phyloP scores from a whole-genome alignment of 2,888 invertebrate genomes.

The Pseudoips prasinana region DNA sequence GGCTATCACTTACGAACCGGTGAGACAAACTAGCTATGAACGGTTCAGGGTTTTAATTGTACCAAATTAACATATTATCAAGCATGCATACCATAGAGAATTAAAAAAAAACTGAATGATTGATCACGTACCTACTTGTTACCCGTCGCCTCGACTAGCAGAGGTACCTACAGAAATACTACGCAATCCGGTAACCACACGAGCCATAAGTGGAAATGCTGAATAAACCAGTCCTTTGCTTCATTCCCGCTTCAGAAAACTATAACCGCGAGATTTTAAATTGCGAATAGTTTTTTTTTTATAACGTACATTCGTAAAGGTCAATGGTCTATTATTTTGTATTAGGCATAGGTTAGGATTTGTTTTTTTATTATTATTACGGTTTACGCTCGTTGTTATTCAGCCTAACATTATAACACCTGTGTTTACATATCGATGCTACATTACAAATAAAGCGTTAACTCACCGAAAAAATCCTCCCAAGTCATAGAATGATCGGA shows the following conservation, averaged over 20 bases:
- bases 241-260: constrained; percentile 49
- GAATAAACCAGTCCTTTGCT: constrained; percentile 53
- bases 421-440: no score
- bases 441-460: constrained; percentile 3
- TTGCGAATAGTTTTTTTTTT: constrained; percentile 11
- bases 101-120: constrained; percentile 41
- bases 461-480: constrained; percentile 88
- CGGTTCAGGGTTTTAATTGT: no score
- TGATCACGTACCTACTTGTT: constrained; percentile 48
- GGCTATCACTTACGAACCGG: no score
- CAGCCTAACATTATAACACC: no score
- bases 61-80: no score
- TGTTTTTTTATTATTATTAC: no score
- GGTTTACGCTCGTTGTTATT: no score
- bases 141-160: constrained; percentile 33
- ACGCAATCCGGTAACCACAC: constrained; percentile 32
- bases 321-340: no score
- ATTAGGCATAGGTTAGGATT: no score
- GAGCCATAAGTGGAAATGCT: constrained; percentile 62
- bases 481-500: constrained; percentile 87
- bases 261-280: constrained; percentile 30
- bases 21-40: no score
- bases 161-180: background rate
- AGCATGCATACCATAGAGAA: no score
- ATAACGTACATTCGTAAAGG: no score